Percentiles rank a stretch among this genome's conserved stretches.
phyloP scores from a whole-genome alignment of 2,113 vertebrate species.

The Microtus pennsylvanicus region DNA sequence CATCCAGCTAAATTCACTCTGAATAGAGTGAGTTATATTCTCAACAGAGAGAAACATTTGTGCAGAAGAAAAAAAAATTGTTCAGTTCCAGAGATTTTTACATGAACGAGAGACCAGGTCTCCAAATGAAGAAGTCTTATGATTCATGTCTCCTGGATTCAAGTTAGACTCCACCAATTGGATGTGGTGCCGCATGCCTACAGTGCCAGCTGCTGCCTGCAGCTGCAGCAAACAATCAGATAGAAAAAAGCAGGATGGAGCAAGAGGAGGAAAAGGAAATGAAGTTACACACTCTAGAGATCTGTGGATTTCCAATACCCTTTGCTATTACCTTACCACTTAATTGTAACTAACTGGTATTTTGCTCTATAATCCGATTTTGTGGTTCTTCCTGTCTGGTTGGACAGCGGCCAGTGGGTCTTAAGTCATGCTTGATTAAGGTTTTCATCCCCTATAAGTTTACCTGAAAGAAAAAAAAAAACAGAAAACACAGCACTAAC shows the following conservation, averaged over 20 bases:
- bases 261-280: neutral
- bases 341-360: constrained; percentile 10
- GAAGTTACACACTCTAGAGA: neutral
- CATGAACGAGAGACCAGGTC: neutral
- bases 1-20: constrained; percentile 39
- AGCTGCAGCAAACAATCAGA: neutral
- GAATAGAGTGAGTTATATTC: neutral
- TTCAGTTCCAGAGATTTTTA: neutral
- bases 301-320: neutral
- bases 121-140: neutral
- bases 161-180: neutral
- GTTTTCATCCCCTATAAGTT: constrained; percentile 1
- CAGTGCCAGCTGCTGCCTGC: neutral
- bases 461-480: neutral
- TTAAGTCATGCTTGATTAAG: constrained; percentile 40
- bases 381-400: neutral
- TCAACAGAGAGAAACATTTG: neutral
- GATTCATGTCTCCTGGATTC: neutral
- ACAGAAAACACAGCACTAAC: neutral
- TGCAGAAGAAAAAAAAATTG: neutral
- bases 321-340: neutral
- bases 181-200: neutral
- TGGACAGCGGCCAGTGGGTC: neutral
- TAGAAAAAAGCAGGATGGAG: neutral
- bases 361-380: constrained; percentile 6